These are phyloP conservation scores for Athene noctua DNA, from an alignment of 2,113 vertebrate genomes.

Conservation along the genomic window DNA sequence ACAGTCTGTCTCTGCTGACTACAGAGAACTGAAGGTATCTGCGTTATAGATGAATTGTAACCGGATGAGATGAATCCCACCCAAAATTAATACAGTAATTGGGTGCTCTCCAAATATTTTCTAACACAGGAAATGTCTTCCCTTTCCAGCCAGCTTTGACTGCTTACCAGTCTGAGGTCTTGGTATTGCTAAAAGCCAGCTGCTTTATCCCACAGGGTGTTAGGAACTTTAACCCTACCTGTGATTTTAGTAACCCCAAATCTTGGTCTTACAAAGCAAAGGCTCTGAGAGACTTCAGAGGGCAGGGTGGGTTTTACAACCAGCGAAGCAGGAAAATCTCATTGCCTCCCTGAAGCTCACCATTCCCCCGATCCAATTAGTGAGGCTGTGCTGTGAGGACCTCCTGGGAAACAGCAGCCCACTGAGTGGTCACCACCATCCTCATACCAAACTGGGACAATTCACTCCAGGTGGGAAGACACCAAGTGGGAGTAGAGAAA, in stretches of 20 bases:
- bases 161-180: not conserved
- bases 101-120: not conserved
- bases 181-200: not conserved
- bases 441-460: not conserved
- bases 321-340: not conserved
- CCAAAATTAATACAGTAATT: not conserved
- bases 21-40: not conserved
- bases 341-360: not conserved
- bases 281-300: not conserved
- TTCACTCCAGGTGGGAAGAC: not conserved
- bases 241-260: not conserved
- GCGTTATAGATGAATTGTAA: not conserved
- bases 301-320: not conserved
- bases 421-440: not conserved
- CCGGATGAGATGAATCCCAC: not conserved
- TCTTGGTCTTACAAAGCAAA: not conserved
- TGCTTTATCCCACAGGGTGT: not conserved
- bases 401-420: not conserved
- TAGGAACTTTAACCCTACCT: not conserved
- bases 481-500: not conserved
- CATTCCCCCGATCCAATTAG: not conserved
- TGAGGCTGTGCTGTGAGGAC: not conserved
- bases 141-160: not conserved
- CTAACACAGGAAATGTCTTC: not conserved
- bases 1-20: not conserved